A percentile compares a stretch with the other conserved stretches of the same genome.
Conservation (phyloP, 2,113 vertebrate genomes). For the Bubo bubo region DNA sequence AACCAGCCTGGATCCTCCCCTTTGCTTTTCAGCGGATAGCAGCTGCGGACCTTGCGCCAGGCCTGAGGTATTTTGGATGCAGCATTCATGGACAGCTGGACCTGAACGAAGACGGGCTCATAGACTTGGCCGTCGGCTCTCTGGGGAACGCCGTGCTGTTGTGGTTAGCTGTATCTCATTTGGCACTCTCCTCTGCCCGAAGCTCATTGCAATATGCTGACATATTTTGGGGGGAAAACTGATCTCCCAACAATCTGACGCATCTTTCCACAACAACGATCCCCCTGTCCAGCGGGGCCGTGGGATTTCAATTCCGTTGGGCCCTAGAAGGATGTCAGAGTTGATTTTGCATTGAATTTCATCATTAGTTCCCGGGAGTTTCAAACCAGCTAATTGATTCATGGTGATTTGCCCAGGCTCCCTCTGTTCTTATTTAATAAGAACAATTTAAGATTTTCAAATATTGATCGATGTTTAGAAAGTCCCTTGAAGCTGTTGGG, state of each 20-base stretch:
- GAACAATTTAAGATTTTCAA: neutral
- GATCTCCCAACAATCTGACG: neutral
- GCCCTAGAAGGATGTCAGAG: no score
- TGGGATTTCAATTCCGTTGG: rapidly evolving
- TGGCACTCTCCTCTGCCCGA: neutral
- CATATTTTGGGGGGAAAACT: rapidly evolving
- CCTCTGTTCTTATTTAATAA: neutral
- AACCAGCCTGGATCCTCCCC: neutral
- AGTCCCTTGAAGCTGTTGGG: neutral
- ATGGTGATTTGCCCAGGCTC: neutral
- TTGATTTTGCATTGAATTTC: neutral
- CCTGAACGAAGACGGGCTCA: slow-evolving; percentile 88
- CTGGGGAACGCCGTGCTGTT: slow-evolving; percentile 89
- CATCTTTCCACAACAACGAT: rapidly evolving
- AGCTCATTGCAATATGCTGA: rapidly evolving
- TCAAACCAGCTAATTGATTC: neutral
- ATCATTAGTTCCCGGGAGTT: neutral
- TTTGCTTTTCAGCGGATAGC: slow-evolving; percentile 82
- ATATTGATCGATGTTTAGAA: neutral
- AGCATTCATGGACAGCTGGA: slow-evolving; percentile 93
- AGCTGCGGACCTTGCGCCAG: slow-evolving; percentile 78
- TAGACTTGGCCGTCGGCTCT: slow-evolving; percentile 91
- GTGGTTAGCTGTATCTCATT: slow-evolving; percentile 79
- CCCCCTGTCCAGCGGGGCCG: rapidly evolving
- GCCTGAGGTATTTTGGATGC: slow-evolving; percentile 93